Conservation (phyloP, 2,797 vertebrate genomes). For the Chelmon rostratus region DNA sequence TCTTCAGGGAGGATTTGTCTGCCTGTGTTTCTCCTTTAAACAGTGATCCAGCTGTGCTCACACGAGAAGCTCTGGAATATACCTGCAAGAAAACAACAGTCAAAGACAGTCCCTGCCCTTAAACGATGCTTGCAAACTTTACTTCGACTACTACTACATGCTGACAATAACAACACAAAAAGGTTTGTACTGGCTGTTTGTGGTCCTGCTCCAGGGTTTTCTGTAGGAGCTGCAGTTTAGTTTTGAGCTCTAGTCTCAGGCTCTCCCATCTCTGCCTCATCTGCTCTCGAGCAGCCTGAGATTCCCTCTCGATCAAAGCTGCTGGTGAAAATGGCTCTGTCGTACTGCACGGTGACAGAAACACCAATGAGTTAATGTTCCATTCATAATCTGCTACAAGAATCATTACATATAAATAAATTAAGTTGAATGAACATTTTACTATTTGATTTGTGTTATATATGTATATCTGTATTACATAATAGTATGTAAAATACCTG, state of each 20-base stretch:
- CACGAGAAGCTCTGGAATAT: conserved; percentile 88
- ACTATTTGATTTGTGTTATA: background rate
- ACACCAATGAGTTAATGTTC: background rate
- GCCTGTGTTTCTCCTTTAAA: conserved; percentile 87
- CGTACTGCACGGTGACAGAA: conserved; percentile 78
- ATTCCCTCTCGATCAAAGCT: conserved; percentile 86
- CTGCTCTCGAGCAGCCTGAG: conserved; percentile 82
- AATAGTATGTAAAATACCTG: conserved; percentile 38
- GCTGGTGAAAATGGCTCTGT: conserved; percentile 85
- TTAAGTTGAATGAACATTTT: background rate
- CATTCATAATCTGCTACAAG: background rate
- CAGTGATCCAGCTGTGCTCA: conserved; percentile 83
- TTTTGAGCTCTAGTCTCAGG: conserved; percentile 91
- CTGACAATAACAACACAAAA: too few species aligned
- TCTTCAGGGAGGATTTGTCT: conserved; percentile 87
- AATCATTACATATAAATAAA: too few species aligned
- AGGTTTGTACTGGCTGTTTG: conserved; percentile 88
- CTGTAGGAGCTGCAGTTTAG: conserved; percentile 92
- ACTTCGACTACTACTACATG: too few species aligned
- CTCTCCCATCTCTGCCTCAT: conserved; percentile 95
- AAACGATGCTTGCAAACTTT: background rate
- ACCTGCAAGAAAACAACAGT: conserved; percentile 77
- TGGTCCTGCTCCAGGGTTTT: conserved; percentile 91
- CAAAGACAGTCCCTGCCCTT: background rate
- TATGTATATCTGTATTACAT: background rate